Evolutionary conservation across 2,797 vertebrate genomes (phyloP).

Genomic region (Huso huso): DNA sequence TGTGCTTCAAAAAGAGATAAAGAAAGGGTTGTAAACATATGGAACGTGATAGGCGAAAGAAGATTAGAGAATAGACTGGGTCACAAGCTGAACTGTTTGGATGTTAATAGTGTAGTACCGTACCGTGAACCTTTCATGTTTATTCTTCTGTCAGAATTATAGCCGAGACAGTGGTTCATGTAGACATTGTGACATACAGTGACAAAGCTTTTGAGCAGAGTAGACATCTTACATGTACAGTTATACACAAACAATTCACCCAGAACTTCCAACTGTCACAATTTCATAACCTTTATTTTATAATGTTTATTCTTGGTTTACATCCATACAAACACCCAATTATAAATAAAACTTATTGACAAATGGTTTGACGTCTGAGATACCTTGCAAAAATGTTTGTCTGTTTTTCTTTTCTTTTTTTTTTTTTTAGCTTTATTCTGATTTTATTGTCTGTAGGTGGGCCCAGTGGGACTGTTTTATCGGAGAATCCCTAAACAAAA

Average conservation of each 20-base stretch:
- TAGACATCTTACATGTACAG: neutral
- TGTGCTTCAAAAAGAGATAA: too few species aligned
- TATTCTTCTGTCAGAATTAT: neutral
- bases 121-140: too few species aligned
- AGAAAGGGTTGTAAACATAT: too few species aligned
- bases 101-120: too few species aligned
- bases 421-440: neutral
- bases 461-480: constrained; percentile 9
- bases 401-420: neutral
- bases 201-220: neutral
- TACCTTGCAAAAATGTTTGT: neutral
- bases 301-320: neutral
- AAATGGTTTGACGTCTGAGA: too few species aligned
- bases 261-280: neutral
- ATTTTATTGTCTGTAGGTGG: constrained; percentile 2
- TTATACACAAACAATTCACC: neutral
- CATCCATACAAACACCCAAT: too few species aligned
- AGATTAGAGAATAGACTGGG: too few species aligned
- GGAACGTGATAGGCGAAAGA: too few species aligned
- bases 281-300: constrained; percentile 1
- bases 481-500: too few species aligned
- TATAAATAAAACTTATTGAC: too few species aligned
- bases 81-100: too few species aligned
- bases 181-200: neutral
- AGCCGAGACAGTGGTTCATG: neutral